These are phyloP conservation scores for Microdon myrmicae DNA, from an alignment of 2,888 invertebrate species.

Conservation along the genomic window DNA sequence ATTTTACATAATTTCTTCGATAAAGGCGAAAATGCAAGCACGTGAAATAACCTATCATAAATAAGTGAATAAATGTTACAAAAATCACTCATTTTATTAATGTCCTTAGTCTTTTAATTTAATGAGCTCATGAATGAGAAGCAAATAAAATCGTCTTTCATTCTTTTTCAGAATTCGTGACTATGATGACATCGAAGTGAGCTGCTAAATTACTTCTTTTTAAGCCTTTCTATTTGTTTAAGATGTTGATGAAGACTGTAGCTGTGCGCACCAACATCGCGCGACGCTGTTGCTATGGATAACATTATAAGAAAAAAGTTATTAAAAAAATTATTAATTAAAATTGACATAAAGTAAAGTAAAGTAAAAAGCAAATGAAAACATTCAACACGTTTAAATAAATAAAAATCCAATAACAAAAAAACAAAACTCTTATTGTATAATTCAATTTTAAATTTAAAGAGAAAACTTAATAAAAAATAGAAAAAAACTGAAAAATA, in stretches of 20 bases:
- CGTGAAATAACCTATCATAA: too few relatives aligned
- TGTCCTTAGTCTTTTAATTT: conserved; percentile 11
- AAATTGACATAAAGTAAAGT: conserved; percentile 54
- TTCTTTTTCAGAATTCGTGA: conserved; percentile 91
- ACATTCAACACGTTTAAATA: conserved; percentile 44
- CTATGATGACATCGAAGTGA: conserved; percentile 99
- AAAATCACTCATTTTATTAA: conserved; percentile 6
- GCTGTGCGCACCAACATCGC: conserved; percentile 69
- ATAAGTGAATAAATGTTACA: too few relatives aligned
- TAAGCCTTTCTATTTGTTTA: conserved; percentile 71
- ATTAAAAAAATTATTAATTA: conserved; percentile 57
- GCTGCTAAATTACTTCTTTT: conserved; percentile 75
- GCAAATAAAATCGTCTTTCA: neutral
- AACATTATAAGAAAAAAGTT: conserved; percentile 59
- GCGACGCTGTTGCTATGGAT: conserved; percentile 68
- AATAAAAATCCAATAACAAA: conserved; percentile 46
- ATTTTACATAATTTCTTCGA: too few relatives aligned
- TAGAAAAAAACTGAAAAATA: conserved; percentile 57
- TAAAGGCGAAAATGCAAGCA: too few relatives aligned
- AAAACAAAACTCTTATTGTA: conserved; percentile 50
- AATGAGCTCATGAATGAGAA: conserved; percentile 7
- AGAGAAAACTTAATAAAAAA: conserved; percentile 54
- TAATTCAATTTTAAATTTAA: conserved; percentile 49
- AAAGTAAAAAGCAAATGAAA: conserved; percentile 50
- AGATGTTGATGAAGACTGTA: conserved; percentile 72